These are phyloP conservation scores for Apodemus speciosus DNA, from an alignment of 2,113 vertebrate species.

Conservation along the genomic window DNA sequence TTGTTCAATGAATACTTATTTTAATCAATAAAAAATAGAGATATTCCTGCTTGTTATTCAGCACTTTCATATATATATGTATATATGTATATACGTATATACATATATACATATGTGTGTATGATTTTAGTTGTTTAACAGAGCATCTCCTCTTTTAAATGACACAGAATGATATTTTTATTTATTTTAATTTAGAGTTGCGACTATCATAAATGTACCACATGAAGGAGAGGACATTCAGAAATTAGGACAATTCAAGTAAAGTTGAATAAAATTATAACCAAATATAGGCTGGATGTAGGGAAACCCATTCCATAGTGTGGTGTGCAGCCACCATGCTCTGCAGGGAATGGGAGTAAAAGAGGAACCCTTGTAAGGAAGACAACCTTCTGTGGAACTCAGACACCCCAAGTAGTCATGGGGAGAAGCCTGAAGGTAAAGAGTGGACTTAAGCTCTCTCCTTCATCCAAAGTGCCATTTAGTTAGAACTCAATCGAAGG, in stretches of 20 bases:
- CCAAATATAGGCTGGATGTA: background rate
- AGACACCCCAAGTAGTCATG: background rate
- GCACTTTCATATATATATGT: background rate
- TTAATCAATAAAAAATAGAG: background rate
- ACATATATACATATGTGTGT: background rate
- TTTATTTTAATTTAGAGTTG: constrained; percentile 47
- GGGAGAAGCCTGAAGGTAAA: background rate
- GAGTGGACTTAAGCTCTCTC: background rate
- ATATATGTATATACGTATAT: too few relatives aligned
- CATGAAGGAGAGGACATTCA: background rate
- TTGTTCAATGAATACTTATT: background rate
- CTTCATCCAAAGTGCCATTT: background rate
- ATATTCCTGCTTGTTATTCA: background rate
- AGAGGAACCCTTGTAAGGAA: background rate
- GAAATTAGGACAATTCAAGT: background rate
- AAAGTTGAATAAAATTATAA: background rate
- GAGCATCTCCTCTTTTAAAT: background rate
- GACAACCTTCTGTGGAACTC: background rate
- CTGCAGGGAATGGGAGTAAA: background rate
- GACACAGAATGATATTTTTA: background rate
- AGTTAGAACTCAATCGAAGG: background rate
- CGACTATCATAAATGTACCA: background rate
- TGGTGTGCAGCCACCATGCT: background rate
- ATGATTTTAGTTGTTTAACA: background rate
- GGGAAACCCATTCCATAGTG: background rate